phyloP scores from a whole-genome alignment of 2,888 invertebrate genomes.

The Chymomyza caudatula region DNA sequence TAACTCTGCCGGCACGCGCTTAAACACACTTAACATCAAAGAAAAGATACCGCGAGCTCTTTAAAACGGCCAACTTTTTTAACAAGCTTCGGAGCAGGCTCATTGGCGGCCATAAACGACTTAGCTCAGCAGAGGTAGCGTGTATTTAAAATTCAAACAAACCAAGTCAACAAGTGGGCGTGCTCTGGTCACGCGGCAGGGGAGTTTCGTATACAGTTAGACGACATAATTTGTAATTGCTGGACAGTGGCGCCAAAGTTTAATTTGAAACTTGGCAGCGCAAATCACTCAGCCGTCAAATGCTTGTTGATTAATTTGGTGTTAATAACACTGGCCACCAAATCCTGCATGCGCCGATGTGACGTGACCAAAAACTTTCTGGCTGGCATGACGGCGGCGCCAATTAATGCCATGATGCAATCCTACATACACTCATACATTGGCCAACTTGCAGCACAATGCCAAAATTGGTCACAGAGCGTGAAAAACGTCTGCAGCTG shows the following conservation, averaged over 20 bases:
- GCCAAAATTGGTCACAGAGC: conserved; percentile 63
- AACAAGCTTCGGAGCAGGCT: conserved; percentile 20
- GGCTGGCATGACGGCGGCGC: neutral
- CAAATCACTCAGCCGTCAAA: conserved; percentile 71
- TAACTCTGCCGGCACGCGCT: conserved; percentile 63
- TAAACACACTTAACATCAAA: conserved; percentile 22
- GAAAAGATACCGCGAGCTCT: neutral
- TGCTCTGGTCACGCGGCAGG: conserved; percentile 21
- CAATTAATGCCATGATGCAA: conserved; percentile 1
- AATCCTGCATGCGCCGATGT: conserved; percentile 21
- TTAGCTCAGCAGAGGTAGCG: neutral
- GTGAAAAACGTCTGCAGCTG: conserved; percentile 57
- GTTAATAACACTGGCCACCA: conserved; percentile 55
- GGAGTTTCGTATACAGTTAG: neutral
- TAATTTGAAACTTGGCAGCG: conserved; percentile 35
- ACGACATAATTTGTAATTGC: conserved; percentile 55
- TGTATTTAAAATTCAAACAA: conserved; percentile 39
- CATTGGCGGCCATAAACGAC: conserved; percentile 30
- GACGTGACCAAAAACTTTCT: neutral
- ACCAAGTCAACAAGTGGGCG: conserved; percentile 60
- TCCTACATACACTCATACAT: conserved; percentile 43
- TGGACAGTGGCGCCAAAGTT: conserved; percentile 52
- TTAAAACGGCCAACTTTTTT: conserved; percentile 38
- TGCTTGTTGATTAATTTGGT: conserved; percentile 68
- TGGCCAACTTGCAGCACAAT: conserved; percentile 39